Evolutionary conservation across 2,113 vertebrate genomes (phyloP), one percentile per base, ranked within the genome.

Genomic region (Gadus macrocephalus): DNA sequence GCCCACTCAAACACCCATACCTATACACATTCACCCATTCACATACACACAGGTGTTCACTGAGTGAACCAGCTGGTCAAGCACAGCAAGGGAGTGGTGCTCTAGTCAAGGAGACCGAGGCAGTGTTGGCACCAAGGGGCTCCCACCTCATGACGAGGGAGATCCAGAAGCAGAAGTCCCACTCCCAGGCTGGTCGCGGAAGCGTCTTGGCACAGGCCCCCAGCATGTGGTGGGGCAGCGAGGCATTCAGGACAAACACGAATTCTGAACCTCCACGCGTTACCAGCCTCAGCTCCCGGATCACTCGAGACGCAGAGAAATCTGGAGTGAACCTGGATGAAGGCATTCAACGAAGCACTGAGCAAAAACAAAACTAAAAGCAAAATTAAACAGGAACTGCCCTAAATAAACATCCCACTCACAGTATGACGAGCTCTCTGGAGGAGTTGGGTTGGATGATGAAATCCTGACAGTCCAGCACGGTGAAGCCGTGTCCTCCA

Each of bases 401-500:
- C 6, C 6, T 35, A 35, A 35, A 35, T 4, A 35, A 9, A 49
- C 42, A 12, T 20, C 11, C 12, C 42, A 94, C 96, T 98, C 83
- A 99, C 97, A 97, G 84, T 90, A 99, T 94, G 83, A 95, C 82
- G 83, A 99, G 94, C 83, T 99, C 97, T 93, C 93, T 98, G 60
- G 96, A 98, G 81, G 95, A 80, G 76, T 98, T 98, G 88, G 96
- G 93, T 84, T 93, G 93, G 73, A 99, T 94, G 91, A 91, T 79
- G 93, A 99, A 97, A 81, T 95, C 95, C 58, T 98, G 93, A 91
- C 97, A 99, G 88, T 95, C 97, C 87, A 97, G 90, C 85, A 99
- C 92, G 93, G 98, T 98, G 90, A 99, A 99, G 89, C 97, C 97
- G 38, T 96, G 99, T 84, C 97, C 97, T 88, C 98, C 95, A 76